Conservation (phyloP, 2,113 vertebrate species). For the Phyllostomus discolor region DNA sequence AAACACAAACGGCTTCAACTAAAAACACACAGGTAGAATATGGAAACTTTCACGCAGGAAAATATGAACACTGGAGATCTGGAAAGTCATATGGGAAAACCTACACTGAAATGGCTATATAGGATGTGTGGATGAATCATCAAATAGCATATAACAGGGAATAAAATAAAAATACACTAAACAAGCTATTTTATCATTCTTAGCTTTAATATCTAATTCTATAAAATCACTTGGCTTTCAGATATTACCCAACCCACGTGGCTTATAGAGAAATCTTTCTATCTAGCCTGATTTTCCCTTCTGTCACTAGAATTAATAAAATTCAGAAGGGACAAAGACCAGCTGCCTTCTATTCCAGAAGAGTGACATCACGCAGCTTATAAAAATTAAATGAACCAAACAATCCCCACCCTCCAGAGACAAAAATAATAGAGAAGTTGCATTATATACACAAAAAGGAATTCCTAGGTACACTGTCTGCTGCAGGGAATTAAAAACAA, state of each 20-base stretch:
- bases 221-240: background rate
- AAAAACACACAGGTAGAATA: background rate
- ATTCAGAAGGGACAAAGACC: background rate
- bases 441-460: background rate
- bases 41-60: background rate
- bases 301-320: background rate
- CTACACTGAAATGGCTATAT: background rate
- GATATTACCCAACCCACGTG: background rate
- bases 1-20: background rate
- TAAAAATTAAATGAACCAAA: background rate
- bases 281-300: background rate
- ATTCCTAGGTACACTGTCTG: background rate
- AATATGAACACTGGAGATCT: background rate
- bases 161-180: background rate
- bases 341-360: background rate
- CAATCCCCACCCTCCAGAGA: background rate
- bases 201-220: background rate
- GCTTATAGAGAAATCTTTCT: background rate
- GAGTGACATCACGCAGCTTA: background rate
- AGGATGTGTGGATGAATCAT: background rate
- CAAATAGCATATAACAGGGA: background rate
- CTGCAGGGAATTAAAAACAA: background rate
- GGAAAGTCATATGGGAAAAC: background rate
- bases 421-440: background rate
- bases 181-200: background rate